Base-by-base conservation (phyloP, 2,113 vertebrate genomes). In the Nerophis ophidion region DNA sequence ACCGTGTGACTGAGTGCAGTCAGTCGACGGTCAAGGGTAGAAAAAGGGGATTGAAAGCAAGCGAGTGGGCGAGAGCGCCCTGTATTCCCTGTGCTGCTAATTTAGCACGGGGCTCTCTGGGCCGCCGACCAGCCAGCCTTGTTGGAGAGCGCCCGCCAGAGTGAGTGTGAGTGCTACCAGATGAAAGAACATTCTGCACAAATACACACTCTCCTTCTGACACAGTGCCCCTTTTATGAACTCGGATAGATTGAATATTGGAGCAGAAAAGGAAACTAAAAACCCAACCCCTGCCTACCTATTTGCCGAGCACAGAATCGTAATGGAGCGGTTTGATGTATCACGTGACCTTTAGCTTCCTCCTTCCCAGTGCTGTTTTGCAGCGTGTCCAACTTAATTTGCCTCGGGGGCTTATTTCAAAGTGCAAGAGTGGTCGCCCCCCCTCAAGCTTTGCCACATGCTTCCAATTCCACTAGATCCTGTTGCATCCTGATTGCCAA, bases 21-120 rank as follows among this genome's bases (percentile, higher is more conserved):
- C 77, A 81, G 81, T 86, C 79, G 83, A 54, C 71, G 82, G 82
- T 84, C 84, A 88, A 87, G 85, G 85, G 83, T 83, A 87, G 86
- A 85, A 48, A 60, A 80, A 74, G 72, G 73, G 82, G 81, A 85
- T 74, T 81, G 76, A 85, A 83, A 87, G 75, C 77, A 61, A 72
- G 81, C 53, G 80, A 83, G 87, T 85, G 76, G 84, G 84, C 68
- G 81, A 86, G 75, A 88, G 73, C 82, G 74, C 71, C 74, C 78
- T 70, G 78, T 82, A 88, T 89, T 89, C 85, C 86, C 88, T 72
- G 66, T 77, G 78, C 88, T 87, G 78, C 82, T 82, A 88, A 89
- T 89, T 87, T 89, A 86, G 65, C 81, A 81, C 81, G 71, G 82
- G 84, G 76, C 75, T 80, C 77, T 83, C 74, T 82, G 77, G 75